A percentile compares a stretch with the other conserved stretches of the same genome.
Evolutionary conservation across 2,888 invertebrate genomes (phyloP).

Genomic region (Mallateleia sp.): DNA sequence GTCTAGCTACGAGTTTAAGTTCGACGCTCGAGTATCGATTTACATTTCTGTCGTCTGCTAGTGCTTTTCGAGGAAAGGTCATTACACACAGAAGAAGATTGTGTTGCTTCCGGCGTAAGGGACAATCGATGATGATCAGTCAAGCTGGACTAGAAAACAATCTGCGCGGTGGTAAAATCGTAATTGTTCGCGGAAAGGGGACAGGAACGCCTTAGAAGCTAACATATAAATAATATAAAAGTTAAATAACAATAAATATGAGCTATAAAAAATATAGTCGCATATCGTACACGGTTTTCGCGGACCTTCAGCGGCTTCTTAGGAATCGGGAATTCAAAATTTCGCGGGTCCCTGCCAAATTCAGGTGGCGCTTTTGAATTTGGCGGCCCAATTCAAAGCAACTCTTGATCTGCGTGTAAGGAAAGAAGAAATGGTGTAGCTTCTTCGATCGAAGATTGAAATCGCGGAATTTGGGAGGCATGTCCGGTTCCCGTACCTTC

Average conservation of each 20-base stretch:
- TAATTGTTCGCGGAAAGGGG: not conserved
- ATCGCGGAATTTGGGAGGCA: not conserved
- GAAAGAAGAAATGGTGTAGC: not conserved
- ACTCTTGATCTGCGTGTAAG: conserved; percentile 47
- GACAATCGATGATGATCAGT: conserved; percentile 51
- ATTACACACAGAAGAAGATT: conserved; percentile 54
- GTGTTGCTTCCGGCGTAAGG: conserved; percentile 27
- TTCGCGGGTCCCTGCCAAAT: conserved; percentile 16
- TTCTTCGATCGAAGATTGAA: not conserved
- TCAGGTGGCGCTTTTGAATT: conserved; percentile 2
- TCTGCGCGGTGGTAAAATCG: conserved; percentile 37
- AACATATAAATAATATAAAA: conserved; percentile 71
- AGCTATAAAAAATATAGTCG: conserved; percentile 62
- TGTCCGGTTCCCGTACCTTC: too few species aligned
- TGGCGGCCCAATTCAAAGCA: conserved; percentile 14
- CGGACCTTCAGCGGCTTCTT: conserved; percentile 46
- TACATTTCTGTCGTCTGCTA: conserved; percentile 18
- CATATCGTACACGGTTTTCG: conserved; percentile 26
- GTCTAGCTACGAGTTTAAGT: conserved; percentile 65
- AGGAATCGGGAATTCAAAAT: conserved; percentile 5
- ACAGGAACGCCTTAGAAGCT: conserved; percentile 58
- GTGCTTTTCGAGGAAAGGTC: conserved; percentile 23
- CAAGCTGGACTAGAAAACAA: conserved; percentile 68
- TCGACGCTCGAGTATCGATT: conserved; percentile 57
- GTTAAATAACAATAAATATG: conserved; percentile 70